Conservation (phyloP, 2,888 invertebrate species). For the Pteria penguin region DNA sequence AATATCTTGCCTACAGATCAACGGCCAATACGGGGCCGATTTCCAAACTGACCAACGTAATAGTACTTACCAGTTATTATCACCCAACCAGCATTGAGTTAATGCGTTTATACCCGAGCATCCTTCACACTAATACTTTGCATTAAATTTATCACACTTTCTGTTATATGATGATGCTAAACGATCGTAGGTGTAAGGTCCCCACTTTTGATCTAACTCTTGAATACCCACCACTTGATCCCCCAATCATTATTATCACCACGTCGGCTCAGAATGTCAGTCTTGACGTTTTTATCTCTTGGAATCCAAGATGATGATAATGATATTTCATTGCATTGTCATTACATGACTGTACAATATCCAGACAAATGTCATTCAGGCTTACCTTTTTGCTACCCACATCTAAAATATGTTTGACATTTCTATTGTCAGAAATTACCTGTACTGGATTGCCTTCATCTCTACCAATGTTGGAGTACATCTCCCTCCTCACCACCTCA, state of each 20-base stretch:
- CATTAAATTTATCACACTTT: constrained; percentile 27
- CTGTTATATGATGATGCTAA: constrained; percentile 30
- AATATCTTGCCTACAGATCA: not conserved
- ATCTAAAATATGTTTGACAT: constrained; percentile 16
- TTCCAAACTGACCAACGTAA: not conserved
- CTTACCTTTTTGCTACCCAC: constrained; percentile 24
- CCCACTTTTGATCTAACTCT: constrained; percentile 16
- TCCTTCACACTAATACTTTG: constrained; percentile 26
- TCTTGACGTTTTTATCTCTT: constrained; percentile 11
- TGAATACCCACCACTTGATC: not conserved
- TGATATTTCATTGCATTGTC: not conserved
- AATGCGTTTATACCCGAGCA: constrained; percentile 16
- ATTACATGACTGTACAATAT: not conserved
- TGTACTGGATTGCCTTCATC: not conserved
- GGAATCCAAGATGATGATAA: constrained; percentile 22
- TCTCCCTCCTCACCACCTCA: constrained; percentile 9
- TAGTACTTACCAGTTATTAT: constrained; percentile 32
- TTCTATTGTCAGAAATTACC: constrained; percentile 28
- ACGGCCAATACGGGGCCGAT: not conserved
- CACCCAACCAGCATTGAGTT: not conserved
- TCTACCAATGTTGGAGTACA: not conserved
- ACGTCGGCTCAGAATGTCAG: constrained; percentile 23
- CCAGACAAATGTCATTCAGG: constrained; percentile 8
- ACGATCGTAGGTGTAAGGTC: constrained; percentile 6
- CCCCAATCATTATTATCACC: constrained; percentile 29